Evolutionary conservation across 1,140 invertebrate species (phyloP).

Genomic region (Drosophila hydei): DNA sequence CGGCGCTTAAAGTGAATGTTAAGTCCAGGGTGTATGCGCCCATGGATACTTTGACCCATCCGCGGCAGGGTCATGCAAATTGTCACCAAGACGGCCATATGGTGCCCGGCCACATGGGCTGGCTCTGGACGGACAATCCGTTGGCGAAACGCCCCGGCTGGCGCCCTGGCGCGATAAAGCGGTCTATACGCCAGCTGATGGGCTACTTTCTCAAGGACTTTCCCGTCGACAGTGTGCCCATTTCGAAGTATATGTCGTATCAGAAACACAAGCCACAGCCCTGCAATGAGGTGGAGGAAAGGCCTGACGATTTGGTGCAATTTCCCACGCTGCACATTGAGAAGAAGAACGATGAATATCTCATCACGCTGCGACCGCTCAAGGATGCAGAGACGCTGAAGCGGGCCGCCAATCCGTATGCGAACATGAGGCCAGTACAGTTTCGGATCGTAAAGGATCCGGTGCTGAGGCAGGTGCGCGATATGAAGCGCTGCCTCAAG

Average conservation of each 20-base stretch:
- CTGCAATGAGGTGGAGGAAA: constrained; percentile 3
- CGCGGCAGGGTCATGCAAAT: constrained; percentile 7
- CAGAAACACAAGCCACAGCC: constrained; percentile 25
- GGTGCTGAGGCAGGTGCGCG: constrained; percentile 47
- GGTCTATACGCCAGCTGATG: constrained; percentile 75
- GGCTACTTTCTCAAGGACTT: constrained; percentile 74
- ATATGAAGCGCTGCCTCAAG: constrained; percentile 72
- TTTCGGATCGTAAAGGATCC: constrained; percentile 74
- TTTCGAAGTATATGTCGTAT: constrained; percentile 68
- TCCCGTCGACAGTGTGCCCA: constrained; percentile 65
- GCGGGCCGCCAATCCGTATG: constrained; percentile 70
- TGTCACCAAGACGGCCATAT: constrained; percentile 16
- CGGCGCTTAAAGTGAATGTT: background rate
- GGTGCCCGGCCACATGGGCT: constrained; percentile 80
- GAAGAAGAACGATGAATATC: constrained; percentile 76
- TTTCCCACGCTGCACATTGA: constrained; percentile 72
- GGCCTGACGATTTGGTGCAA: constrained; percentile 50
- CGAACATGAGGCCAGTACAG: constrained; percentile 73
- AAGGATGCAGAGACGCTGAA: constrained; percentile 53
- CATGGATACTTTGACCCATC: background rate
- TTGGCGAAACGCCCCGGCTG: constrained; percentile 54
- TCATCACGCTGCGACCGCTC: constrained; percentile 72
- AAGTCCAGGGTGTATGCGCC: constrained; percentile 48
- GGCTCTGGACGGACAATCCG: constrained; percentile 74
- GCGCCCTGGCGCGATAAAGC: constrained; percentile 74